Evolutionary conservation across 2,113 vertebrate species (phyloP).

Genomic region (Sinocyclocheilus maitianheensis): DNA sequence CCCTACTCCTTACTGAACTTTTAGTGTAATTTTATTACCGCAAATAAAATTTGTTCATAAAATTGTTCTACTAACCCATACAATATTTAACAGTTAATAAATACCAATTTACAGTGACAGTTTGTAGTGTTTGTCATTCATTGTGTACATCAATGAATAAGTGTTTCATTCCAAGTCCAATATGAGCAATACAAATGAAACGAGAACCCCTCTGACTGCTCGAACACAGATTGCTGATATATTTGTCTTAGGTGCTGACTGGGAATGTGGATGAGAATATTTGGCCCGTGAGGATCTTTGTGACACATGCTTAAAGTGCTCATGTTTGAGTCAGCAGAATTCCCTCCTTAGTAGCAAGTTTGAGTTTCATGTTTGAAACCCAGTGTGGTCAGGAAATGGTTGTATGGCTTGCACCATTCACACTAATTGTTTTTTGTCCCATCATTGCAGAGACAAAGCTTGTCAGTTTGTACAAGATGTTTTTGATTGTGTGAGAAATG

Average conservation of each 20-base stretch:
- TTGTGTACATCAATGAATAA: not conserved
- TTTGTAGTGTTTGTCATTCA: not conserved
- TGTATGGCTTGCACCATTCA: not conserved
- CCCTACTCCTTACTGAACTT: not conserved
- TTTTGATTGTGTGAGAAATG: not conserved
- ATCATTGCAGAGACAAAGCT: not conserved
- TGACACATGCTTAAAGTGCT: not conserved
- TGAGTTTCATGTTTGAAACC: not conserved
- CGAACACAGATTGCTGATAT: not conserved
- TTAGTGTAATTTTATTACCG: not conserved
- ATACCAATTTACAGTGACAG: not conserved
- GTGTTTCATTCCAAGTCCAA: not conserved
- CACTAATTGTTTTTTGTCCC: not conserved
- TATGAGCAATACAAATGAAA: not conserved
- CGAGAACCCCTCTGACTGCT: not conserved
- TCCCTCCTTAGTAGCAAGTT: not conserved
- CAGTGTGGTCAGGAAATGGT: not conserved
- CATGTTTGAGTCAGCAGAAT: not conserved
- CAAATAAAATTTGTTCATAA: not conserved
- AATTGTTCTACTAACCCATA: not conserved
- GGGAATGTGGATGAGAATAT: not conserved
- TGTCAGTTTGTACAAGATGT: not conserved
- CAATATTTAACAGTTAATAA: not conserved
- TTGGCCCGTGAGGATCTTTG: not conserved
- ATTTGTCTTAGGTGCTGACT: not conserved